Evolutionary conservation across 2,888 invertebrate genomes (phyloP), one percentile per base, ranked within the genome.

Genomic region (Drosophila seclusa): DNA sequence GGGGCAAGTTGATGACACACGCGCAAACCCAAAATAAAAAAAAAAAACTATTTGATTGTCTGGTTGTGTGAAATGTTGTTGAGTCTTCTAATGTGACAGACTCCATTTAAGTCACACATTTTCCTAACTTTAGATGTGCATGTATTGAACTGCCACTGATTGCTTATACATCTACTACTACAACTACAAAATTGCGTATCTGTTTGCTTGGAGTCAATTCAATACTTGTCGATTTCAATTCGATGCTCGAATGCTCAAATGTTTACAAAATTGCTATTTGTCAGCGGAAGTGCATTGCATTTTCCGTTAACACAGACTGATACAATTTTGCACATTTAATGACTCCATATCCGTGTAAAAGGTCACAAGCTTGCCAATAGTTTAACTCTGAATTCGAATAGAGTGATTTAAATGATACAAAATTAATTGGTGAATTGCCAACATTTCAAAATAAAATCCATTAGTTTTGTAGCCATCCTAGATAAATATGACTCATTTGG

Each of bases 251-350:
- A 58, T 65, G 64, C 31, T 84, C 52, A 69, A 81, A 68, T 81
- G 69, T 59, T 81, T 69, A 57, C 67, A 62, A 71, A 72, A 70
- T 85, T 70, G 55, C 57, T 62, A 66, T 84, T 82, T 75, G 68
- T 75, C 52, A 49, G 66, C 76, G 79, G 88, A 87, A 73, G 69
- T 82, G 76, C 53, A 82, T 62, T 76, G 62, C 80, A 73, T 76
- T 85, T 79, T 63, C 68, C 64, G 65, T 73, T 71, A 64, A 60
- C 68, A 54, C 59, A 64, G 54, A 54, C 69, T 55, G 32, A 50
- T 36, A 53, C 65, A 70, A 32, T 59, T 68, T 50, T 60, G 32
- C 49, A 36, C 62, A 60, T 61, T 75, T 58, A 53, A 36, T 48
- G 61, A 50, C 21, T n/a, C 18, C 34, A 29, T 27, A 48, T 52